Percentiles rank a stretch among this genome's conserved stretches.
phyloP scores from a whole-genome alignment of 2,888 invertebrate species.

The Pandemis cinnamomeana region DNA sequence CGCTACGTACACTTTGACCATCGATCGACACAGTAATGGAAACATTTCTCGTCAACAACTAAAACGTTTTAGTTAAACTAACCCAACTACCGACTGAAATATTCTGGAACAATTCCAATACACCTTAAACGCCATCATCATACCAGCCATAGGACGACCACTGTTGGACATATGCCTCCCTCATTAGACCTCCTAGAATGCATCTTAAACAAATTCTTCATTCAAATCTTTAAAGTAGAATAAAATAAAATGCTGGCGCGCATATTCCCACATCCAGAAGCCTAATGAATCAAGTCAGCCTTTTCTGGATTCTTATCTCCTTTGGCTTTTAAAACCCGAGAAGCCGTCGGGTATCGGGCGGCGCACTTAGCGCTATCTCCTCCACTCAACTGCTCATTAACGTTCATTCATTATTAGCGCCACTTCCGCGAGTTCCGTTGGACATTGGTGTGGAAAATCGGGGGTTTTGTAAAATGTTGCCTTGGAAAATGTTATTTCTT shows the following conservation, averaged over 20 bases:
- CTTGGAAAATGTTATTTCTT: neutral
- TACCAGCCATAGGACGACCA: too few relatives aligned
- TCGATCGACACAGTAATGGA: too few relatives aligned
- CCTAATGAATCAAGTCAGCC: conserved; percentile 28
- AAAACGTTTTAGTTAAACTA: too few relatives aligned
- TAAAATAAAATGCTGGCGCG: neutral
- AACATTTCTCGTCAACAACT: too few relatives aligned
- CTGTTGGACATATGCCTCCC: too few relatives aligned
- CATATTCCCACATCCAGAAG: neutral
- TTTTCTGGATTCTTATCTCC: conserved; percentile 24
- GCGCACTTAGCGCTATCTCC: conserved; percentile 30
- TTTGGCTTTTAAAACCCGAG: conserved; percentile 14
- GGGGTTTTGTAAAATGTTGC: neutral
- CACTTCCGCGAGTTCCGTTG: conserved; percentile 11
- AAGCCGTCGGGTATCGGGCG: conserved; percentile 8
- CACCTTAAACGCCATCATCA: too few relatives aligned
- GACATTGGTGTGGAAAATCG: neutral
- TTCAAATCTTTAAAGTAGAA: neutral
- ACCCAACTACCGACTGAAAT: too few relatives aligned
- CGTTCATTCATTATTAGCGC: conserved; percentile 29
- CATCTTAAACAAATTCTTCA: neutral
- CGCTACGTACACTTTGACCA: too few relatives aligned
- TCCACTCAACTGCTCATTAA: conserved; percentile 40
- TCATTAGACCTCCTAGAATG: too few relatives aligned
- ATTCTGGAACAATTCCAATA: too few relatives aligned